A percentile compares a stretch with the other conserved stretches of the same genome.
phyloP scores from a whole-genome alignment of 2,797 vertebrate genomes.

The Luscinia luscinia region DNA sequence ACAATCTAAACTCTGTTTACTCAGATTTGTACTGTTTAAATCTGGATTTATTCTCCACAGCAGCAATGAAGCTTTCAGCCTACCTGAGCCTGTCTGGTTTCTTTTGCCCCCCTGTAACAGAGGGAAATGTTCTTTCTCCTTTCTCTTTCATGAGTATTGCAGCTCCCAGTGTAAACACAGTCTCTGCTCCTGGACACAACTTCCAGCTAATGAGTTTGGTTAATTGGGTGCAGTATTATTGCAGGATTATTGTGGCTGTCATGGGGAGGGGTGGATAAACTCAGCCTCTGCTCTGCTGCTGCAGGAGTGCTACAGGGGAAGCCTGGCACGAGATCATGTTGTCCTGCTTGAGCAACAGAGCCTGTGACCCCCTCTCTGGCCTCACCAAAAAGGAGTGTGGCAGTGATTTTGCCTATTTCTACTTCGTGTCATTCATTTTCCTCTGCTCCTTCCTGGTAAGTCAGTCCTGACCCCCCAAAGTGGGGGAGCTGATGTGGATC shows the following conservation, averaged over 20 bases:
- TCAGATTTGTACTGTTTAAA: neutral
- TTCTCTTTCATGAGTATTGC: neutral
- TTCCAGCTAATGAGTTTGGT: neutral
- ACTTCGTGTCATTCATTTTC: conserved; percentile 98
- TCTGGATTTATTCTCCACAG: neutral
- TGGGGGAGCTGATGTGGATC: neutral
- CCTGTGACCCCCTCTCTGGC: conserved; percentile 84
- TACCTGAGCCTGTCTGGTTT: neutral
- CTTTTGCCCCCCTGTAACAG: neutral
- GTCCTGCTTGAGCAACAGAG: conserved; percentile 86
- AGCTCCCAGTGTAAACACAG: neutral
- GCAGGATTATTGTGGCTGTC: neutral
- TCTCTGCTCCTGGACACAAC: neutral
- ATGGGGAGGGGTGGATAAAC: neutral
- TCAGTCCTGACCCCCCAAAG: neutral
- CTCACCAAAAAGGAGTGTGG: conserved; percentile 87
- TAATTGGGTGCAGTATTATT: neutral
- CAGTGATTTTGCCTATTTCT: conserved; percentile 97
- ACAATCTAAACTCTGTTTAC: neutral
- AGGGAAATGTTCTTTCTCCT: neutral
- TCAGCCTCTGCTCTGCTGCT: neutral
- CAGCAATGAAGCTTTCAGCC: neutral
- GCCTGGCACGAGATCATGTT: conserved; percentile 99
- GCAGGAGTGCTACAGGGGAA: conserved; percentile 95
- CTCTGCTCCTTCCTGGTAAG: conserved; percentile 97